Percentiles rank a stretch among this genome's conserved stretches.
Evolutionary conservation across 2,113 vertebrate genomes (phyloP).

Genomic region (Eudorcas thomsonii): DNA sequence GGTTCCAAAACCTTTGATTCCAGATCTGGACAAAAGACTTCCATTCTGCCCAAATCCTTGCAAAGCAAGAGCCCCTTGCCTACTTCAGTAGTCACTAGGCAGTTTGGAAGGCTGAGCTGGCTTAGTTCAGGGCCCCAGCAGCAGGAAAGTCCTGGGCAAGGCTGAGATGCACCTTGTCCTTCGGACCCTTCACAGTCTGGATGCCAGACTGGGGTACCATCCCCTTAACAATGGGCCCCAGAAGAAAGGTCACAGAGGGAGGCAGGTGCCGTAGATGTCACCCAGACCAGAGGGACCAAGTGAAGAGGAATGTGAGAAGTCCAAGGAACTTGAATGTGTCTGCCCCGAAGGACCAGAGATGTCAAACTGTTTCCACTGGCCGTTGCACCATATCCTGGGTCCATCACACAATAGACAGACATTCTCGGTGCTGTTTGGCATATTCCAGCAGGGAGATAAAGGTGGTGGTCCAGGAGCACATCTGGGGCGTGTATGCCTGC

Average conservation of each 20-base stretch:
- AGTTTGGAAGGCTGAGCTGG: neutral
- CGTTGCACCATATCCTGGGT: neutral
- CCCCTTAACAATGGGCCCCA: neutral
- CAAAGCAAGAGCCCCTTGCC: neutral
- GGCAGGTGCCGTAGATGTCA: neutral
- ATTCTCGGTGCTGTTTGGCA: neutral
- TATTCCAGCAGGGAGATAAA: neutral
- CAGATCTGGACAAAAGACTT: neutral
- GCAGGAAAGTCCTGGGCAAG: neutral
- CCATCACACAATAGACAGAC: neutral
- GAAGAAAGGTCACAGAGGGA: neutral
- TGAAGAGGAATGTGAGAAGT: neutral
- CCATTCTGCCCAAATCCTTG: neutral
- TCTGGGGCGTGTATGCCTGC: neutral
- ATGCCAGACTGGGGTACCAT: slow-evolving; percentile 45
- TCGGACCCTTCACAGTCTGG: slow-evolving; percentile 25
- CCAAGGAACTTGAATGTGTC: neutral
- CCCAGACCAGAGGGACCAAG: neutral
- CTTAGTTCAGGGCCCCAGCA: neutral
- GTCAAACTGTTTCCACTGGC: neutral
- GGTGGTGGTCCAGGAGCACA: neutral
- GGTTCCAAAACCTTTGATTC: neutral
- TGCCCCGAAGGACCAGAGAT: neutral
- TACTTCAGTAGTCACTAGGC: neutral
- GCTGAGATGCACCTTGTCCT: neutral